These are phyloP conservation scores for Brachyalestes nurse DNA, from an alignment of 2,797 vertebrate genomes.

Conservation along the genomic window DNA sequence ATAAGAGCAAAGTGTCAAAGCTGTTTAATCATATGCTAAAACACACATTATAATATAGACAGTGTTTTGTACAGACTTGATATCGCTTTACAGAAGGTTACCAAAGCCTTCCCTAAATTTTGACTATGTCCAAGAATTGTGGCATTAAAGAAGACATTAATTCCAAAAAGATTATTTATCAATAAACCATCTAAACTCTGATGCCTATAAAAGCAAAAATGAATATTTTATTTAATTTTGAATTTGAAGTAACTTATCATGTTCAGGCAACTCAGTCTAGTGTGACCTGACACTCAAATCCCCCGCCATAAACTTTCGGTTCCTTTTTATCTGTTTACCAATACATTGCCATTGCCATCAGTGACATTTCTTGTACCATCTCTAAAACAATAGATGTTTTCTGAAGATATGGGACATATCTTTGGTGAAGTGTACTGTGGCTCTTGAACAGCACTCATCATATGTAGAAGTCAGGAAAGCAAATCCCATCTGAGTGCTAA, in stretches of 20 bases:
- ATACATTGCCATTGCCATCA: neutral
- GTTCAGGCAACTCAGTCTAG: conserved; percentile 22
- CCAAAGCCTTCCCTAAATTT: no score
- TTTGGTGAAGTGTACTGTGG: neutral
- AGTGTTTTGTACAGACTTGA: no score
- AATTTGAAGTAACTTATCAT: neutral
- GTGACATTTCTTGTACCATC: neutral
- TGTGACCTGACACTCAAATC: conserved; percentile 1
- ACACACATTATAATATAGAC: no score
- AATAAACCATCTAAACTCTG: no score
- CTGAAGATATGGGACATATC: neutral
- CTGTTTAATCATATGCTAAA: no score
- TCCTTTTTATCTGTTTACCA: conserved; percentile 32
- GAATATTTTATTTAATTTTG: neutral
- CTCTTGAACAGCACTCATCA: neutral
- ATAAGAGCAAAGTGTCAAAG: no score
- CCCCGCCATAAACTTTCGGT: conserved; percentile 16
- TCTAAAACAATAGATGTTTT: neutral
- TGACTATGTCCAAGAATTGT: no score
- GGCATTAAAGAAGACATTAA: no score
- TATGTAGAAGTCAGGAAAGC: neutral
- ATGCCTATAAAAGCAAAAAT: neutral
- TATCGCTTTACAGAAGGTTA: no score
- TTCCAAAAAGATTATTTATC: no score
- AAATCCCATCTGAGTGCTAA: conserved; percentile 1